Percentiles rank a stretch among this genome's conserved stretches.
Conservation (phyloP, 2,113 vertebrate genomes). For the Pollachius pollachius region DNA sequence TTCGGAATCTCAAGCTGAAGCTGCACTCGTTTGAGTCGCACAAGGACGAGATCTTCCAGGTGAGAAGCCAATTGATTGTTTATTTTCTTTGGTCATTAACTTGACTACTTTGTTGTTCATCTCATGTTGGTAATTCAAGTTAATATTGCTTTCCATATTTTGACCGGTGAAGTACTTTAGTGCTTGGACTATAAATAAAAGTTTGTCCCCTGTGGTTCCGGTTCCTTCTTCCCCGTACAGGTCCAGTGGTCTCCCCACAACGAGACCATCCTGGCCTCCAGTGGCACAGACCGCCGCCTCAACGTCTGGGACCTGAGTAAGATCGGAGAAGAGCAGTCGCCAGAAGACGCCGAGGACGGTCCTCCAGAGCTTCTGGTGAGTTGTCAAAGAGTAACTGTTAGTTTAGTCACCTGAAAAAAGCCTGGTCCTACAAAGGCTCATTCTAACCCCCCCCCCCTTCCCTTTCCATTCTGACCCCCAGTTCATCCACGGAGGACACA, state of each 20-base stretch:
- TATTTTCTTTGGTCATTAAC: background rate
- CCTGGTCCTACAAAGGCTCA: background rate
- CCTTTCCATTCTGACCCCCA: conserved; percentile 36
- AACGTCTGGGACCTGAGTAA: conserved; percentile 99
- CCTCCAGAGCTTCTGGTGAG: conserved; percentile 95
- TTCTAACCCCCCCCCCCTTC: background rate
- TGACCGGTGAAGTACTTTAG: too few relatives aligned
- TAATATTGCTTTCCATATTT: too few relatives aligned
- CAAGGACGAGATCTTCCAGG: conserved; percentile 99
- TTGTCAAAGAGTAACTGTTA: background rate
- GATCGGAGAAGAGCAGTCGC: conserved; percentile 97
- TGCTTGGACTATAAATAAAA: too few relatives aligned
- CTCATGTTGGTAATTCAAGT: background rate
- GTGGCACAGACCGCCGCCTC: conserved; percentile 93
- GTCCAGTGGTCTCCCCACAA: conserved; percentile 99
- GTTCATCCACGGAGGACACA: conserved; percentile 98
- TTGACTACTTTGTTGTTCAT: background rate
- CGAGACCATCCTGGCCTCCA: conserved; percentile 97
- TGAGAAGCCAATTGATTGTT: conserved; percentile 52
- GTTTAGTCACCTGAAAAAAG: background rate
- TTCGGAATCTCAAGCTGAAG: conserved; percentile 95
- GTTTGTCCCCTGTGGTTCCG: background rate
- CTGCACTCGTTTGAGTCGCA: conserved; percentile 98
- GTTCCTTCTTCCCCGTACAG: conserved; percentile 53
- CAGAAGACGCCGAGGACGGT: conserved; percentile 96